A percentile compares a stretch with the other conserved stretches of the same genome.
These are phyloP conservation scores for Eueides isabella DNA, from an alignment of 1,140 invertebrate genomes.

Conservation along the genomic window DNA sequence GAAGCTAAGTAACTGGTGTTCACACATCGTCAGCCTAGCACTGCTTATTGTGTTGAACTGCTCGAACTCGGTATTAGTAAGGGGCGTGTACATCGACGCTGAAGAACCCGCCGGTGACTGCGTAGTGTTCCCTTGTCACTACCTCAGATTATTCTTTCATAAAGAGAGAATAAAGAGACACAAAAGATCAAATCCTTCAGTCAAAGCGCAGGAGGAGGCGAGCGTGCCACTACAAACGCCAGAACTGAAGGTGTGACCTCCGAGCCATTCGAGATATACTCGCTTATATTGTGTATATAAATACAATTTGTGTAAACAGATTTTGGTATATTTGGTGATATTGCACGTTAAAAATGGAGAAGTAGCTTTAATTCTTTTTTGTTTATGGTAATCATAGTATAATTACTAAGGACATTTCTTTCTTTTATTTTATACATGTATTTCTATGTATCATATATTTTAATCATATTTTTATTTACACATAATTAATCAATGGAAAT, in stretches of 20 bases:
- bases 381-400: too few species aligned
- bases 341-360: not conserved
- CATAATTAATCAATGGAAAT: not conserved
- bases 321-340: not conserved
- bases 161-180: conserved; percentile 84
- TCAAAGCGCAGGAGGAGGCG: conserved; percentile 69
- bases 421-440: too few species aligned
- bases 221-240: conserved; percentile 66
- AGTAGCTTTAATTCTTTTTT: conserved; percentile 4
- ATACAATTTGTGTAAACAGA: not conserved
- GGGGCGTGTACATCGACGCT: conserved; percentile 92
- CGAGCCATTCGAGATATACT: conserved; percentile 5
- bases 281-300: conserved; percentile 4
- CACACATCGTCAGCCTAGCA: conserved; percentile 87
- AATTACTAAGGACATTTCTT: too few species aligned
- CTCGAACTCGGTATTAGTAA: conserved; percentile 91
- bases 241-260: conserved; percentile 66
- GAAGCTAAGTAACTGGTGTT: conserved; percentile 90
- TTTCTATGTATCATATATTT: too few species aligned
- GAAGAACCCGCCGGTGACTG: conserved; percentile 91
- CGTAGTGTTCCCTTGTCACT: conserved; percentile 91
- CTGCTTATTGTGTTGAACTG: conserved; percentile 91
- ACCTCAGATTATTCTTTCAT: conserved; percentile 89
- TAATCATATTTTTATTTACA: too few species aligned
- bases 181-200: conserved; percentile 39